Conservation (phyloP, 2,113 vertebrate genomes). For the Dasyurus viverrinus region DNA sequence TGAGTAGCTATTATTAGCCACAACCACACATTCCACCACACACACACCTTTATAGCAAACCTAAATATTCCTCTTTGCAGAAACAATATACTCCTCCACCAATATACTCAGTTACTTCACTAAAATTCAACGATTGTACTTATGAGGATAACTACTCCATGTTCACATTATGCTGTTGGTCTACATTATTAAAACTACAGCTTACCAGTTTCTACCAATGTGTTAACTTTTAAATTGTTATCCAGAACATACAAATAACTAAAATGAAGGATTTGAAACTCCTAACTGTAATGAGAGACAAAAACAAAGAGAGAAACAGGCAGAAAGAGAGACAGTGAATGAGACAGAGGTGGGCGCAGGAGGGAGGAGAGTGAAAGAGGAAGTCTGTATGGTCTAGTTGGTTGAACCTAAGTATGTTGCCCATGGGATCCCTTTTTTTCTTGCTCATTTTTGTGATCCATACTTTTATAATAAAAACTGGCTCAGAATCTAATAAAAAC, state of each 20-base stretch:
- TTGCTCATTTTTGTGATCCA: not conserved
- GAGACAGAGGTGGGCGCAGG: not conserved
- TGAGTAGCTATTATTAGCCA: not conserved
- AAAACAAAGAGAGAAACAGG: not conserved
- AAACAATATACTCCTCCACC: not conserved
- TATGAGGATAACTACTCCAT: not conserved
- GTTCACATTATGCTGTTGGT: not conserved
- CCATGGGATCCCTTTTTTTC: not conserved
- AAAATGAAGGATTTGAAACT: not conserved
- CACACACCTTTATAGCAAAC: not conserved
- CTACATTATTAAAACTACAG: not conserved
- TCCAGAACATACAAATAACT: not conserved
- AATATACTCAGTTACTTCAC: rapidly evolving
- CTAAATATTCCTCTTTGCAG: not conserved
- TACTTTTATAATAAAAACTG: not conserved
- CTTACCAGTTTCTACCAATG: not conserved
- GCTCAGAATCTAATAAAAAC: not conserved
- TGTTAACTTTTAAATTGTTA: not conserved
- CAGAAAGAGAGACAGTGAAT: not conserved
- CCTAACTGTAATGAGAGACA: not conserved
- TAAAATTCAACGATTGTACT: not conserved
- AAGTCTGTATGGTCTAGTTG: not conserved
- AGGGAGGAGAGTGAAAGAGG: not conserved
- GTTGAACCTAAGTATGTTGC: not conserved
- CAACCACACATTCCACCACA: not conserved